These are phyloP conservation scores for Clavelina lepadiformis DNA, from an alignment of 23 tunicate species.

Conservation along the genomic window DNA sequence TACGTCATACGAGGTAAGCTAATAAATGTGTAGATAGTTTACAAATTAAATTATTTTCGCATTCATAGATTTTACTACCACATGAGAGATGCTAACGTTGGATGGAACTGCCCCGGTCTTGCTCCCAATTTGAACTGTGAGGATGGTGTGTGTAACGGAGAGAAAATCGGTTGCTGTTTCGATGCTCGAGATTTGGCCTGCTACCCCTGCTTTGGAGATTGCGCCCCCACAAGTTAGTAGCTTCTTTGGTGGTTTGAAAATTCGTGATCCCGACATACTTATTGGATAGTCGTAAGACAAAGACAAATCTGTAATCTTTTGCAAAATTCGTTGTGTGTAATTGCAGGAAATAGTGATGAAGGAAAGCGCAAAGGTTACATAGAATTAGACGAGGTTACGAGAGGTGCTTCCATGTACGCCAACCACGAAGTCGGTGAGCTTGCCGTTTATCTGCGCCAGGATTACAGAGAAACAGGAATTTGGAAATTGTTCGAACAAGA, in stretches of 20 bases:
- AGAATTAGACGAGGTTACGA: constrained; percentile 22
- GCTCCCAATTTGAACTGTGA: constrained; percentile 65
- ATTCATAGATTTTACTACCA: constrained; percentile 86
- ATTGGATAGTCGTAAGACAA: neutral
- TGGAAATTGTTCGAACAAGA: constrained; percentile 74
- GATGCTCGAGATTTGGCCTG: constrained; percentile 64
- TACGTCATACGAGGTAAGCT: no score
- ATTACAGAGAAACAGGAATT: constrained; percentile 53
- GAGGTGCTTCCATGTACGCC: constrained; percentile 59
- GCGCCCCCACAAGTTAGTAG: constrained; percentile 42
- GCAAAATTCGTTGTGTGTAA: neutral
- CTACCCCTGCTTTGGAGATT: constrained; percentile 69
- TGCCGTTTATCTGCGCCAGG: constrained; percentile 51
- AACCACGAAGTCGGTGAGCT: constrained; percentile 88
- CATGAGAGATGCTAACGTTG: constrained; percentile 59
- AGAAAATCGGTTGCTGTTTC: constrained; percentile 80
- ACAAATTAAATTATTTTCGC: neutral
- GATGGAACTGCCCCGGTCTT: constrained; percentile 92
- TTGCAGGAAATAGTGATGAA: neutral
- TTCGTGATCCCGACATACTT: neutral
- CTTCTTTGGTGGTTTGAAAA: neutral
- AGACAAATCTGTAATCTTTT: neutral
- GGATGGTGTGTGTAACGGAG: constrained; percentile 80
- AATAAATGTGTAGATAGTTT: neutral
- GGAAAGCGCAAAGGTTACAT: neutral